Evolutionary conservation across 1,140 invertebrate genomes (phyloP), one percentile per base, ranked within the genome.

Genomic region (Brachionus koreanus): DNA sequence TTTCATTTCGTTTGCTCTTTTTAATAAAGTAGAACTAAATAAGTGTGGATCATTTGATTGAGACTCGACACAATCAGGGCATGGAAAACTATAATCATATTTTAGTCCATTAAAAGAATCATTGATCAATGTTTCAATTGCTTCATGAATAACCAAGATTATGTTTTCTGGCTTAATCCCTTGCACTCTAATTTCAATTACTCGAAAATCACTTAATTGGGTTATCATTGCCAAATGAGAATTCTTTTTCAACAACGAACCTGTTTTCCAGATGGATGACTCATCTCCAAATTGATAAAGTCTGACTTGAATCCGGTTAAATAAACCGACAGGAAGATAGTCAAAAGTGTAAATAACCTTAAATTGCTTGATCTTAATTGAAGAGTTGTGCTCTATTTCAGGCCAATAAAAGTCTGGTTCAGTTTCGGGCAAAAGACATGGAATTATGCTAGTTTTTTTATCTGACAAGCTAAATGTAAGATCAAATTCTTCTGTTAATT

Each of bases 291-390:
- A 86, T 77, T 87, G 85, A 82, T 86, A 88, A 52, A 88, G 74
- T 63, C 87, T 83, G 19, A 88, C 87, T 86, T 88, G 87, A 35
- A 85, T 86, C 85, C 87, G 86, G 83, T 88, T 88, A 84, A 88
- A 88, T 10, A 88, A 83, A n/a, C 87, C 87, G 76, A 86, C 84
- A 19, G 87, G 87, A 85, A 23, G 85, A 84, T 83, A 87, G 86
- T 63, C 83, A 76, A 29, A 83, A 75, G 29, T 83, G 84, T 49
- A 83, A 83, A 4, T 82, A 67, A 52, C 83, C 65, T 7, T 85
- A 43, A 82, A 63, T 25, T 82, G 9, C 42, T 61, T 63, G 16
- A 37, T 72, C 25, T 42, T 43, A 42, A 82, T 46, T 0, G 25
- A 37, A 25, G 10, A n/a, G 37, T 65, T 65, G 33, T 35, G 29